A percentile compares a stretch with the other conserved stretches of the same genome.
Conservation (phyloP, 2,797 vertebrate species). For the Notamacropus eugenii region DNA sequence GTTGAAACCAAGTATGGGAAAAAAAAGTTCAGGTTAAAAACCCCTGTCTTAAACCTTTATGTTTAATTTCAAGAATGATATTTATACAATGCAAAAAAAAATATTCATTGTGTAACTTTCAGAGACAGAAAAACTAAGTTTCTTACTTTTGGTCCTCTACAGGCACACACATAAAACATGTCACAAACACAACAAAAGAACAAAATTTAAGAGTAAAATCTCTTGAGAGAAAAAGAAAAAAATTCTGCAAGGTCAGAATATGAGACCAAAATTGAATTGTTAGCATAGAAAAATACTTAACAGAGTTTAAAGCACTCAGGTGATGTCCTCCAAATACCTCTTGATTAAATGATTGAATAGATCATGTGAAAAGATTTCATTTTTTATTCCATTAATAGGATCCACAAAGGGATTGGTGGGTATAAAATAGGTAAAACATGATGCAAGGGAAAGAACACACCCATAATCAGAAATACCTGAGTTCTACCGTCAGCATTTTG, state of each 20-base stretch:
- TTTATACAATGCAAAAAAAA: conserved; percentile 27
- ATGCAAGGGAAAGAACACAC: background rate
- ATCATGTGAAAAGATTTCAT: background rate
- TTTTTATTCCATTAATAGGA: conserved; percentile 1
- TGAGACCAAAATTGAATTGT: conserved; percentile 22
- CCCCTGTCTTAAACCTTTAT: conserved; percentile 25
- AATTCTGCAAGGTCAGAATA: conserved; percentile 25
- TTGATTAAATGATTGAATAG: background rate
- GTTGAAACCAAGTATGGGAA: background rate
- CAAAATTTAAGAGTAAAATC: conserved; percentile 47
- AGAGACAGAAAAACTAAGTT: conserved; percentile 21
- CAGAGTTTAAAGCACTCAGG: background rate
- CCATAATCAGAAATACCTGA: background rate
- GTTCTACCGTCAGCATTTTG: background rate
- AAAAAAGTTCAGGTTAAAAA: background rate
- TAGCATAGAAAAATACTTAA: background rate
- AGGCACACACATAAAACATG: background rate
- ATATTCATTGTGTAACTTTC: conserved; percentile 33
- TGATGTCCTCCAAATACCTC: conserved; percentile 11
- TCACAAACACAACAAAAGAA: conserved; percentile 36
- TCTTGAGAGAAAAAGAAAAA: conserved; percentile 21
- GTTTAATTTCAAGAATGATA: conserved; percentile 34
- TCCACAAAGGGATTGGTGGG: background rate
- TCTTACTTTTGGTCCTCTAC: conserved; percentile 44
- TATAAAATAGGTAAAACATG: background rate